Evolutionary conservation across 2,888 invertebrate genomes (phyloP).

Genomic region (Calliopum simillimum): DNA sequence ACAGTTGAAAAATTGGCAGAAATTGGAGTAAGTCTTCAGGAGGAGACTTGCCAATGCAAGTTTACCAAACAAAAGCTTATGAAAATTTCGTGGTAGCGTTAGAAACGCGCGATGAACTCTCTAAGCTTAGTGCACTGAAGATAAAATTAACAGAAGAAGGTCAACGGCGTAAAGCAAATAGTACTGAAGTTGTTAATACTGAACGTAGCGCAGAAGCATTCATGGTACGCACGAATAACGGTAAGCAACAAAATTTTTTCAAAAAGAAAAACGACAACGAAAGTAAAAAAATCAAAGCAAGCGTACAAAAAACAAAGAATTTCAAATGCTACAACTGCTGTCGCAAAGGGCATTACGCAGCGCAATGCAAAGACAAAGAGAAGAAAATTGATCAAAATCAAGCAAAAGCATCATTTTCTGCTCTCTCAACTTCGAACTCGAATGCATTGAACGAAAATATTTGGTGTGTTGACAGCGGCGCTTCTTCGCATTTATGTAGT

Average conservation of each 20-base stretch:
- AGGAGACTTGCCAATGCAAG: slow-evolving; percentile 37
- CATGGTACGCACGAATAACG: slow-evolving; percentile 25
- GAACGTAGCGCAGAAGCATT: slow-evolving; percentile 36
- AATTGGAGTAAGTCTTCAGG: slow-evolving; percentile 13
- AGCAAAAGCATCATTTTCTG: too few species aligned
- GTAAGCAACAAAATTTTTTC: slow-evolving; percentile 2
- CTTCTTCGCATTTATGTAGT: slow-evolving; percentile 37
- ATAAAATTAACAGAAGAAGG: slow-evolving; percentile 41
- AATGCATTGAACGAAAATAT: slow-evolving; percentile 6
- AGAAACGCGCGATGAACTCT: slow-evolving; percentile 38
- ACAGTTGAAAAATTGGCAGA: slow-evolving; percentile 22
- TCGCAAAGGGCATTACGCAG: slow-evolving; percentile 38
- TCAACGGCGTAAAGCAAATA: slow-evolving; percentile 29
- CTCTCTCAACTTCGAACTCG: too few species aligned
- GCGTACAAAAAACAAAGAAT: slow-evolving; percentile 19
- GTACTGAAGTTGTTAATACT: not conserved
- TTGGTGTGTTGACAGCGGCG: slow-evolving; percentile 38
- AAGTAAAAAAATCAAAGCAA: slow-evolving; percentile 10
- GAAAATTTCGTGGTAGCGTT: slow-evolving; percentile 40
- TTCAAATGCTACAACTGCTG: slow-evolving; percentile 37
- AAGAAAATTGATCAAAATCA: slow-evolving; percentile 19
- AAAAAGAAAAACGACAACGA: slow-evolving; percentile 6
- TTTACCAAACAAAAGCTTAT: slow-evolving; percentile 37
- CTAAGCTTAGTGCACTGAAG: slow-evolving; percentile 38
- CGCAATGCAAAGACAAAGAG: slow-evolving; percentile 37